Conservation (phyloP, 2,113 vertebrate species). For the Dolichallabes microphthalmus region DNA sequence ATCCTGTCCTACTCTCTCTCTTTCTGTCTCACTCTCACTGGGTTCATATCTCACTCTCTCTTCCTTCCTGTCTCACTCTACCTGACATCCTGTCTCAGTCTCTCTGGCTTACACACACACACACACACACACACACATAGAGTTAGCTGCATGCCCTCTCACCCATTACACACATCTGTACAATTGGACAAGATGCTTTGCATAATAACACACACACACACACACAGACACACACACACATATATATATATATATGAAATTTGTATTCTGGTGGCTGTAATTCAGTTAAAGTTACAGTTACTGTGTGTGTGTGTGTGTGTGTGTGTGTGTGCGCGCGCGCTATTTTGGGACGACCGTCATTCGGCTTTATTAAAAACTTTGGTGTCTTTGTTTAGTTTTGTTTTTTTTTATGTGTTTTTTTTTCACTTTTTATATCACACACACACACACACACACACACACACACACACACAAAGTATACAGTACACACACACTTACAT, state of each 20-base stretch:
- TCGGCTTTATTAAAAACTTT: constrained; percentile 4
- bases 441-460: constrained; percentile 53
- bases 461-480: constrained; percentile 15
- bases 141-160: constrained; percentile 1
- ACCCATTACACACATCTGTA: constrained; percentile 6
- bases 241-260: constrained; percentile 31
- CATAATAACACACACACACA: neutral
- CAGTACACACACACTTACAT: constrained; percentile 12
- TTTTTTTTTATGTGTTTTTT: neutral
- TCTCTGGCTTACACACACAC: constrained; percentile 55
- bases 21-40: too few species aligned
- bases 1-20: too few species aligned
- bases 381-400: neutral
- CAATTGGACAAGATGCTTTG: neutral
- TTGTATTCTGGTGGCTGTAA: neutral
- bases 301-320: neutral
- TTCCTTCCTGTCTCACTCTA: neutral
- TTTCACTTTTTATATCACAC: constrained; percentile 11
- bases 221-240: neutral
- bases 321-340: neutral
- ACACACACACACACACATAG: constrained; percentile 36
- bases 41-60: neutral
- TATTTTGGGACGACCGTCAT: neutral
- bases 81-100: too few species aligned
- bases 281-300: neutral